Conservation (phyloP, 2,113 vertebrate genomes). For the Chrysemys picta region DNA sequence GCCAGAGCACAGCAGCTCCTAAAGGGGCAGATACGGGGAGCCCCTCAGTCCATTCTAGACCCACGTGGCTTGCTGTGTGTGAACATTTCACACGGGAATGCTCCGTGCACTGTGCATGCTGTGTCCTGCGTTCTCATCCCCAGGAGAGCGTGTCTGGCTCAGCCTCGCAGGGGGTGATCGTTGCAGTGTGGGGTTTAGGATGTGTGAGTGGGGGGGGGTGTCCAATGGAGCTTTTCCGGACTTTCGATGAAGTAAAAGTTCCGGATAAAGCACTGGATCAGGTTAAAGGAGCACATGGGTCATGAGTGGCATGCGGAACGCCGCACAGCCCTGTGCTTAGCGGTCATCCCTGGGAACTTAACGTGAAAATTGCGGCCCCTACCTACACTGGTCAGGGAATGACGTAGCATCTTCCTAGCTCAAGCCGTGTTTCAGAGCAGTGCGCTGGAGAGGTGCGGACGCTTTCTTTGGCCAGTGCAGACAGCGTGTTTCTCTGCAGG, state of each 20-base stretch:
- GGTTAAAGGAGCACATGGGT: background rate
- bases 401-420: background rate
- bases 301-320: fast-evolving
- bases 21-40: fast-evolving
- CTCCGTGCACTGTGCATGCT: background rate
- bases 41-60: background rate
- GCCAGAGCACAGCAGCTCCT: background rate
- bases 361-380: background rate
- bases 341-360: background rate
- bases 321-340: background rate
- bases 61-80: background rate
- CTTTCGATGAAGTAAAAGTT: background rate
- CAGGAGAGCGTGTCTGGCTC: background rate
- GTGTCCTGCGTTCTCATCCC: background rate
- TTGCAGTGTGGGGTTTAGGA: background rate
- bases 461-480: background rate
- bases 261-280: background rate
- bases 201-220: no score
- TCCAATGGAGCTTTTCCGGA: background rate
- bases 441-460: background rate
- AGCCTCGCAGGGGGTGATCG: background rate
- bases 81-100: background rate
- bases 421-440: background rate
- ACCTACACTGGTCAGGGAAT: background rate
- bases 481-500: background rate